phyloP scores from a whole-genome alignment of 2,113 vertebrate species.

The Actenoides lindsayi region DNA sequence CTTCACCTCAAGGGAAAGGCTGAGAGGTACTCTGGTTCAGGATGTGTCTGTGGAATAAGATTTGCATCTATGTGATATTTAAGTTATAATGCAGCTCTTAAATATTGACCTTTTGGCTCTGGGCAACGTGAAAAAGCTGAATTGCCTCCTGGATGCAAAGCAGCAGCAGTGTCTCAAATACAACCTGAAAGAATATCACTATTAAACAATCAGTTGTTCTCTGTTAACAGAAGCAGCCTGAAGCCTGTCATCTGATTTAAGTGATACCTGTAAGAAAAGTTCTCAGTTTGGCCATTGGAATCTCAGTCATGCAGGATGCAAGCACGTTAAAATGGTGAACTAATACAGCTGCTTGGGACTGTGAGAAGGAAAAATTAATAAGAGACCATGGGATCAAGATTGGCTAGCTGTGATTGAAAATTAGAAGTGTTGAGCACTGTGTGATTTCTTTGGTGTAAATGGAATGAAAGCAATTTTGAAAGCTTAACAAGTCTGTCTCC shows the following conservation, averaged over 20 bases:
- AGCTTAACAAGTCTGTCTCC: slow-evolving; percentile 20
- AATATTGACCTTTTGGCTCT: not conserved
- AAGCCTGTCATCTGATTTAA: not conserved
- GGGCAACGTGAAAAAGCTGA: not conserved
- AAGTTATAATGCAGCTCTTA: not conserved
- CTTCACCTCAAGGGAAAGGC: not conserved
- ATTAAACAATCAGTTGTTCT: not conserved
- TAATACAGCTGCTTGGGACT: not conserved
- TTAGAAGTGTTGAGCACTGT: slow-evolving; percentile 24
- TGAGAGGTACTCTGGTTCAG: not conserved
- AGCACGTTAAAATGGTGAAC: not conserved
- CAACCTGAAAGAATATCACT: not conserved
- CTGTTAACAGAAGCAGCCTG: not conserved
- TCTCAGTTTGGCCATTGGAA: not conserved
- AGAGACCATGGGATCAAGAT: not conserved
- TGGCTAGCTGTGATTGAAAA: slow-evolving; percentile 39
- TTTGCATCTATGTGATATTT: not conserved
- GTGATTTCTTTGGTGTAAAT: slow-evolving; percentile 41
- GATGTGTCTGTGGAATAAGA: not conserved
- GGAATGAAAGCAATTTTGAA: slow-evolving; percentile 35
- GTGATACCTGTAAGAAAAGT: not conserved
- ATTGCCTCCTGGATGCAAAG: not conserved
- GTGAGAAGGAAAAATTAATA: slow-evolving; percentile 7
- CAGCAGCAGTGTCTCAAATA: not conserved
- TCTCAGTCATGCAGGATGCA: not conserved